phyloP scores from a whole-genome alignment of 2,888 invertebrate species.

The Heliconius sara region DNA sequence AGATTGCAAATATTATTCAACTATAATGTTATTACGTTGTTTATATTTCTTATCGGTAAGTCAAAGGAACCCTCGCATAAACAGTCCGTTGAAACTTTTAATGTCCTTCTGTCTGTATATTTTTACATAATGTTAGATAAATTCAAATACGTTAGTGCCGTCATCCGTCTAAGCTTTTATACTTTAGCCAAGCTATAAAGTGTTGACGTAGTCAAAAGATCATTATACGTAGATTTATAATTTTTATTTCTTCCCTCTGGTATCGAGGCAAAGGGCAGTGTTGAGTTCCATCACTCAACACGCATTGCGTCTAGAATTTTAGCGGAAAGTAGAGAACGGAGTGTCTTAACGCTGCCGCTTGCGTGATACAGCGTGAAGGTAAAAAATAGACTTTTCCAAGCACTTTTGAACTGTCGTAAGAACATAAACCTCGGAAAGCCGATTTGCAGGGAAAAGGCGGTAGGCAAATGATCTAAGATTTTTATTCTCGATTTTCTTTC shows the following conservation, averaged over 20 bases:
- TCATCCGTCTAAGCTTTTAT: constrained; percentile 8
- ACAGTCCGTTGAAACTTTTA: constrained; percentile 20
- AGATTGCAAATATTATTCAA: background rate
- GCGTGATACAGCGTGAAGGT: too few relatives aligned
- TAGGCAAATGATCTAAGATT: too few relatives aligned
- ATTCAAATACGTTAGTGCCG: constrained; percentile 44
- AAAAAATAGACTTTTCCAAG: too few relatives aligned
- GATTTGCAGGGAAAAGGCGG: too few relatives aligned
- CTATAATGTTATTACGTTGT: background rate
- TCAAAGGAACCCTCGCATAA: constrained; percentile 12
- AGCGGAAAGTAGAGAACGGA: too few relatives aligned
- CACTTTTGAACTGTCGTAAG: too few relatives aligned
- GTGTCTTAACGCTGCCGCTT: too few relatives aligned
- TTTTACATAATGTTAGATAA: constrained; percentile 23
- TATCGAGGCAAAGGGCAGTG: too few relatives aligned
- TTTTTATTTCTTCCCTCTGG: too few relatives aligned
- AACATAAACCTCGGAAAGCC: too few relatives aligned
- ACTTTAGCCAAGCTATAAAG: background rate
- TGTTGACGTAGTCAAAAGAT: background rate
- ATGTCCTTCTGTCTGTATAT: constrained; percentile 1
- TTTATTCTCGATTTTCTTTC: background rate
- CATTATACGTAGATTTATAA: background rate
- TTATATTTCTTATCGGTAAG: constrained; percentile 13
- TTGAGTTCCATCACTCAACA: too few relatives aligned
- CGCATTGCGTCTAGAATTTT: too few relatives aligned